Evolutionary conservation across 1,140 invertebrate species (phyloP).

Genomic region (Psix sp.): DNA sequence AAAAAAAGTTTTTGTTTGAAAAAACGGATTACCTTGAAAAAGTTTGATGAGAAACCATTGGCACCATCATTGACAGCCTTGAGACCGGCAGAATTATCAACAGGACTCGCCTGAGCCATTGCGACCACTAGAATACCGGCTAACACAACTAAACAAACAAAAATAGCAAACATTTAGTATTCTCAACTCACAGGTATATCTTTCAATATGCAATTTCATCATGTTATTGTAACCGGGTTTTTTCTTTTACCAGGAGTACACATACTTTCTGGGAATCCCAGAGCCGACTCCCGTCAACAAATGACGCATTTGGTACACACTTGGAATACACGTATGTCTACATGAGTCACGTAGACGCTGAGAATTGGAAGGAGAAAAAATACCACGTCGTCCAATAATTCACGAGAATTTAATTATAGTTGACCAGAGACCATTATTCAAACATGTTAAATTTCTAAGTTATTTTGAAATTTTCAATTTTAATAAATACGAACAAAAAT

Average conservation of each 20-base stretch:
- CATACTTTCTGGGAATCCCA: conserved; percentile 16
- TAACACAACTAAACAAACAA: conserved; percentile 51
- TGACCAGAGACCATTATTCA: too few relatives aligned
- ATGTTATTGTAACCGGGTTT: not conserved
- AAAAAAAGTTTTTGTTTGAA: too few relatives aligned
- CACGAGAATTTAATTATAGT: not conserved
- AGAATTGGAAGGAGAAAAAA: conserved; percentile 1
- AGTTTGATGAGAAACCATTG: conserved; percentile 55
- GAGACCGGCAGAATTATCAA: conserved; percentile 14
- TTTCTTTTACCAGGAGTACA: conserved; percentile 4
- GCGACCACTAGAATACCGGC: conserved; percentile 34
- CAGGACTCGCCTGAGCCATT: conserved; percentile 30
- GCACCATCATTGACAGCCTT: conserved; percentile 48
- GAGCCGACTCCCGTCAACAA: not conserved
- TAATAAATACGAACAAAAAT: too few relatives aligned
- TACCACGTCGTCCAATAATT: not conserved
- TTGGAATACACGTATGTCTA: not conserved
- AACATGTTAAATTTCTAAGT: too few relatives aligned
- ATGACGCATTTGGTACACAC: conserved; percentile 3
- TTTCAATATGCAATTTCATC: not conserved
- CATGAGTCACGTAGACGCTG: conserved; percentile 27
- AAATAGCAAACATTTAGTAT: not conserved
- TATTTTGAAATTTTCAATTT: too few relatives aligned
- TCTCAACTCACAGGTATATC: not conserved
- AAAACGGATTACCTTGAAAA: conserved; percentile 65